Conservation (phyloP, 1,140 invertebrate species). For the Propsilocerus akamusi region DNA sequence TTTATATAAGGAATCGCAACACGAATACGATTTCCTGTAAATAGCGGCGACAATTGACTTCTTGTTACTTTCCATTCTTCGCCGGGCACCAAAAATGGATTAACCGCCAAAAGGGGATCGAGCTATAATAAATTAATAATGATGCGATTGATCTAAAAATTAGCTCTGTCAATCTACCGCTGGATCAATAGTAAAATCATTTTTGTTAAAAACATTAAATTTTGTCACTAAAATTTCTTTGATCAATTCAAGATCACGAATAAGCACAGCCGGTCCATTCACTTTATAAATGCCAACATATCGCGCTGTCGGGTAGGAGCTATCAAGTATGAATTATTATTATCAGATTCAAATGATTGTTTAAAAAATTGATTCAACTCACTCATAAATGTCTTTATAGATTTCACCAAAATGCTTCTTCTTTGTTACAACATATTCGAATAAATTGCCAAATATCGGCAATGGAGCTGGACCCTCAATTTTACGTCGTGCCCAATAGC, state of each 20-base stretch:
- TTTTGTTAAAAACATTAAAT: neutral
- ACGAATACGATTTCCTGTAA: neutral
- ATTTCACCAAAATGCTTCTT: slow-evolving; percentile 3
- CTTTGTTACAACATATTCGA: neutral
- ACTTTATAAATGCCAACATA: slow-evolving; percentile 3
- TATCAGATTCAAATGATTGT: neutral
- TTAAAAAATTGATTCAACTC: neutral
- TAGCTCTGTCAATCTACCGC: neutral
- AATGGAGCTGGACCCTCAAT: neutral
- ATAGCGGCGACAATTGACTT: neutral
- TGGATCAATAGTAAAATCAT: neutral
- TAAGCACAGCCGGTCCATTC: neutral
- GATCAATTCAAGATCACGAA: slow-evolving; percentile 1
- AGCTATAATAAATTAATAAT: neutral
- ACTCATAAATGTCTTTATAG: neutral
- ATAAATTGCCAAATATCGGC: slow-evolving; percentile 4
- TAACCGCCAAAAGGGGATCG: neutral
- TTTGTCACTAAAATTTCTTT: neutral
- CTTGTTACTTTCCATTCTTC: neutral
- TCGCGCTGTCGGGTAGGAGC: neutral
- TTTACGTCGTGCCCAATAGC: neutral
- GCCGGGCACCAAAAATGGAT: neutral
- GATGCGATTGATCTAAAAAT: too few species aligned
- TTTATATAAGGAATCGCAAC: neutral
- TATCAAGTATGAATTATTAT: neutral